phyloP scores from a whole-genome alignment of 1,140 invertebrate species.

The Drosophila tropicalis region DNA sequence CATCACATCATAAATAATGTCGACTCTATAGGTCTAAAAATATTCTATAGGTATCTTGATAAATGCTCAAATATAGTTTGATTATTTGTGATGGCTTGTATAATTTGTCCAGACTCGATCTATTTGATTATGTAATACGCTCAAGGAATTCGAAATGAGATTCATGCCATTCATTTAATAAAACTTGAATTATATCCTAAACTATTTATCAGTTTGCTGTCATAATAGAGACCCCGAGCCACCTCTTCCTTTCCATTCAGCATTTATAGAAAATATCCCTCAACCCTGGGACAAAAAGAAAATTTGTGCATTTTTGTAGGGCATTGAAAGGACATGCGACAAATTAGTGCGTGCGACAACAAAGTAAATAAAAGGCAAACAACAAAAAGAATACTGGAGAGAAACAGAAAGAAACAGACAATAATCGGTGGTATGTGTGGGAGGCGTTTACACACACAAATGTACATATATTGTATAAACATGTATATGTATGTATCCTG shows the following conservation, averaged over 20 bases:
- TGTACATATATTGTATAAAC: constrained; percentile 19
- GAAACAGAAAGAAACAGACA: constrained; percentile 40
- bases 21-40: too few species aligned
- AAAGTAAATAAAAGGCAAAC: constrained; percentile 40
- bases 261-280: constrained; percentile 34
- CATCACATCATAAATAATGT: too few species aligned
- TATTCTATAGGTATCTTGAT: too few species aligned
- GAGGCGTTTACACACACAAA: constrained; percentile 35
- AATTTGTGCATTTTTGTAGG: constrained; percentile 63
- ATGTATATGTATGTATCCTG: constrained; percentile 4
- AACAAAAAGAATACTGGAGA: constrained; percentile 30
- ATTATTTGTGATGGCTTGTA: too few species aligned
- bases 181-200: constrained; percentile 39
- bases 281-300: background rate
- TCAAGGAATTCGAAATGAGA: constrained; percentile 31
- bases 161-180: constrained; percentile 42
- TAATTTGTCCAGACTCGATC: background rate
- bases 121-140: constrained; percentile 9
- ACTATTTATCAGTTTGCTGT: constrained; percentile 45
- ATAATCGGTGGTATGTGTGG: constrained; percentile 20
- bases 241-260: too few species aligned
- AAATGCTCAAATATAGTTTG: too few species aligned
- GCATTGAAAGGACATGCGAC: constrained; percentile 71
- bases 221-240: constrained; percentile 36
- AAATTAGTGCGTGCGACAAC: constrained; percentile 69